Conservation (phyloP, 2,113 vertebrate genomes). For the Pterocles gutturalis region DNA sequence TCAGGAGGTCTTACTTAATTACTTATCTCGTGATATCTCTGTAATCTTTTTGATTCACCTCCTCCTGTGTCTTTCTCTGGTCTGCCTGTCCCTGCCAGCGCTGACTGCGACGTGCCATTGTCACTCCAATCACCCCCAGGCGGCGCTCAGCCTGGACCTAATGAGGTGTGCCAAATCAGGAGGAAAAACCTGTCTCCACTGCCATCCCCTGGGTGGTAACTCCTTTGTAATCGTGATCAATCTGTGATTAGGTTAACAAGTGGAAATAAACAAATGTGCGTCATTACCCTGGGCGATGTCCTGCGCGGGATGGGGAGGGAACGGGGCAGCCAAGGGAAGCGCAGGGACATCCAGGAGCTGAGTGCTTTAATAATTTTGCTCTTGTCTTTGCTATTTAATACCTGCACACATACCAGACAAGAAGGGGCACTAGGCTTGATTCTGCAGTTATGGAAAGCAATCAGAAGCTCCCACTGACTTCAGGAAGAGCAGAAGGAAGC, state of each 20-base stretch:
- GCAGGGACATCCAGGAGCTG: neutral
- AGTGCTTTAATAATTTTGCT: neutral
- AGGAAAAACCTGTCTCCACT: neutral
- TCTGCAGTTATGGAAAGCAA: neutral
- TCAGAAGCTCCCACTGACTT: neutral
- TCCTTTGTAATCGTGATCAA: neutral
- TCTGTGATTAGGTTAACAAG: neutral
- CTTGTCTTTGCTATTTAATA: neutral
- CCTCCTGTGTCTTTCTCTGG: neutral
- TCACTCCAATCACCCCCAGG: slow-evolving; percentile 29
- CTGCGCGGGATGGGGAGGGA: neutral
- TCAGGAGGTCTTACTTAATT: neutral
- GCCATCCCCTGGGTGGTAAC: neutral
- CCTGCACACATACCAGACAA: neutral
- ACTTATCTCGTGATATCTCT: neutral
- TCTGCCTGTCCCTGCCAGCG: neutral
- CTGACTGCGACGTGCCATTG: neutral
- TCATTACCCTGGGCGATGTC: neutral
- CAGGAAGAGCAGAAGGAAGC: neutral
- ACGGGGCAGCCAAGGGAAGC: neutral
- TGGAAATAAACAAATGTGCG: neutral
- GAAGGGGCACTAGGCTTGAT: neutral
- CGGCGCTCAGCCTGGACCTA: too few relatives aligned
- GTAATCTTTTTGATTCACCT: neutral
- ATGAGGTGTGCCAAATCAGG: slow-evolving; percentile 37